phyloP scores from a whole-genome alignment of 2,113 vertebrate species.

The Bujurquina vittata region DNA sequence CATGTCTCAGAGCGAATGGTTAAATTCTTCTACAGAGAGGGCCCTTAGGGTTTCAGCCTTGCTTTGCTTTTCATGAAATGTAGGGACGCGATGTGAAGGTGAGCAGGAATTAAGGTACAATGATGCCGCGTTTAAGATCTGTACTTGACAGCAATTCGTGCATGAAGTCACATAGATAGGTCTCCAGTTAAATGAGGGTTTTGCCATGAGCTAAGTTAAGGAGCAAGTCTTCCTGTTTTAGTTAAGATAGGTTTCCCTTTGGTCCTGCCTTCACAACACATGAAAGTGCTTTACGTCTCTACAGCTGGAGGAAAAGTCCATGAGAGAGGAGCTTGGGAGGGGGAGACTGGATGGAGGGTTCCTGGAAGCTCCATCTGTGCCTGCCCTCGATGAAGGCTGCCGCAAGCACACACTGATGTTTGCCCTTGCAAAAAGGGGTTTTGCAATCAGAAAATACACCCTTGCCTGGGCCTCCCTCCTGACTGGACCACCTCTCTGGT shows the following conservation, averaged over 20 bases:
- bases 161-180: no score
- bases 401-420: not conserved
- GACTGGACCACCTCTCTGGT: no score
- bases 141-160: not conserved
- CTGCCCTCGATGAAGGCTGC: not conserved
- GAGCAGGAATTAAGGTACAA: not conserved
- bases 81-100: not conserved
- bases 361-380: not conserved
- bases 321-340: not conserved
- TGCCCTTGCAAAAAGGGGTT: not conserved
- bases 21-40: not conserved
- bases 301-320: not conserved
- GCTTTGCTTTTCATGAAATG: not conserved
- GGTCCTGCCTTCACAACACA: not conserved
- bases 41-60: not conserved
- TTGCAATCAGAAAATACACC: fast-evolving
- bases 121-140: not conserved
- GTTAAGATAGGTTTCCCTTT: not conserved
- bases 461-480: not conserved
- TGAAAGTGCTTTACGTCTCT: not conserved
- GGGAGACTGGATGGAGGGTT: not conserved
- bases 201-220: not conserved
- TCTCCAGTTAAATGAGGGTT: not conserved
- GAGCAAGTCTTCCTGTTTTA: not conserved
- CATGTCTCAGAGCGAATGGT: not conserved